These are phyloP conservation scores for Podarcis siculus DNA, from an alignment of 2,797 vertebrate genomes.

Conservation along the genomic window DNA sequence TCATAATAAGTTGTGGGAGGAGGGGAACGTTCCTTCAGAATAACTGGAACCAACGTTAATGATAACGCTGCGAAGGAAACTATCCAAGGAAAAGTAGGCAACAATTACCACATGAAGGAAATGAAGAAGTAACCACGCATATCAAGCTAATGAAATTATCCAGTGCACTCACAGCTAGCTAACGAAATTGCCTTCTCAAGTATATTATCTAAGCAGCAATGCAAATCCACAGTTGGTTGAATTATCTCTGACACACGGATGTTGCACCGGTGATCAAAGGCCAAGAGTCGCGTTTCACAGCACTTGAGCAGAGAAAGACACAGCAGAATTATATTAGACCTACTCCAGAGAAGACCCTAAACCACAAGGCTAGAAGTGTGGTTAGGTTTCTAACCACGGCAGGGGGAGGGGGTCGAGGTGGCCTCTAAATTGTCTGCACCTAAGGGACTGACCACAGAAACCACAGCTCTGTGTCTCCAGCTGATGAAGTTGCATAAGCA, in stretches of 20 bases:
- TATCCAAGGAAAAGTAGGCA: slow-evolving; percentile 27
- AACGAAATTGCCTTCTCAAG: slow-evolving; percentile 60
- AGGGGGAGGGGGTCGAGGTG: not conserved
- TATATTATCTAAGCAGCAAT: slow-evolving; percentile 40
- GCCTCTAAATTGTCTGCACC: not conserved
- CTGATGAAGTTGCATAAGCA: not conserved
- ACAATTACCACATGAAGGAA: slow-evolving; percentile 39
- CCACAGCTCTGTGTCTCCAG: not conserved
- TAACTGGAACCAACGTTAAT: not conserved
- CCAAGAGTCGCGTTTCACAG: not conserved
- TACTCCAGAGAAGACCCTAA: not conserved
- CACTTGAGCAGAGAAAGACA: not conserved
- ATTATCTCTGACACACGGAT: slow-evolving; percentile 12
- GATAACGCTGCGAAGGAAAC: not conserved
- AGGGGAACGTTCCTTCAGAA: not conserved
- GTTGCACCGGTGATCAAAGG: not conserved
- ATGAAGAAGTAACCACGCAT: slow-evolving; percentile 32
- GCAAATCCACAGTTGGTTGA: not conserved
- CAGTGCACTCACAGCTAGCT: slow-evolving; percentile 41
- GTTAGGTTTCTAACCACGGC: fast-evolving
- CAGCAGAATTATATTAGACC: not conserved
- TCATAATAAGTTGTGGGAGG: not conserved
- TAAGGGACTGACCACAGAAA: not conserved
- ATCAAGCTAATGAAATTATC: slow-evolving; percentile 50
- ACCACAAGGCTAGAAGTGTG: not conserved